Conservation (phyloP, 2,888 invertebrate genomes). For the Ommatoiulus sabulosus region DNA sequence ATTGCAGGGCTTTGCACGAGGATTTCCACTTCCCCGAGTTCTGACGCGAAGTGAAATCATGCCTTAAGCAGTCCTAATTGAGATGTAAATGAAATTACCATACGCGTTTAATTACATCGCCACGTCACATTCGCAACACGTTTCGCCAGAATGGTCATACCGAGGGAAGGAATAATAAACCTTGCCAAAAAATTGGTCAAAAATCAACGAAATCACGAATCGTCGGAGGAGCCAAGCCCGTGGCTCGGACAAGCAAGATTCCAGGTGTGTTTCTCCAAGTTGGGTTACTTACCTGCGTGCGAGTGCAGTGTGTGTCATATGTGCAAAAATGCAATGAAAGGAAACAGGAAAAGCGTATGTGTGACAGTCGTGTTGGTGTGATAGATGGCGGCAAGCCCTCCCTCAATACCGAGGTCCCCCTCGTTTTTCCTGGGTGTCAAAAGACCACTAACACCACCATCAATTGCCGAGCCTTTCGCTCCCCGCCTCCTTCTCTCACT, state of each 20-base stretch:
- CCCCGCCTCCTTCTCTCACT: constrained; percentile 44
- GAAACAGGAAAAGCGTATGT: constrained; percentile 47
- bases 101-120: not conserved
- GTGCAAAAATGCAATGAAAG: constrained; percentile 30
- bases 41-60: not conserved
- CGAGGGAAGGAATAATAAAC: not conserved
- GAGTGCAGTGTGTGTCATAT: constrained; percentile 25
- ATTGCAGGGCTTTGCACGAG: not conserved
- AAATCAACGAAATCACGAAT: not conserved
- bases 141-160: not conserved
- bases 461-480: constrained; percentile 53
- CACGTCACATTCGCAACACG: no score
- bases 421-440: constrained; percentile 52
- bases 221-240: not conserved
- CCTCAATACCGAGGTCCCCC: constrained; percentile 11
- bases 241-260: not conserved
- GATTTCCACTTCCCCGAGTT: not conserved
- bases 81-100: not conserved
- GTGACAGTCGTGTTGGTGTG: constrained; percentile 46
- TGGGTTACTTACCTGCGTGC: not conserved
- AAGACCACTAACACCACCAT: constrained; percentile 53
- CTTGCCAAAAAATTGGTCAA: not conserved
- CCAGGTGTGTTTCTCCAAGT: not conserved
- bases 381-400: constrained; percentile 49
- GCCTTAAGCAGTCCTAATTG: not conserved